phyloP scores from a whole-genome alignment of 2,113 vertebrate genomes.

The Sebastes schlegelii region DNA sequence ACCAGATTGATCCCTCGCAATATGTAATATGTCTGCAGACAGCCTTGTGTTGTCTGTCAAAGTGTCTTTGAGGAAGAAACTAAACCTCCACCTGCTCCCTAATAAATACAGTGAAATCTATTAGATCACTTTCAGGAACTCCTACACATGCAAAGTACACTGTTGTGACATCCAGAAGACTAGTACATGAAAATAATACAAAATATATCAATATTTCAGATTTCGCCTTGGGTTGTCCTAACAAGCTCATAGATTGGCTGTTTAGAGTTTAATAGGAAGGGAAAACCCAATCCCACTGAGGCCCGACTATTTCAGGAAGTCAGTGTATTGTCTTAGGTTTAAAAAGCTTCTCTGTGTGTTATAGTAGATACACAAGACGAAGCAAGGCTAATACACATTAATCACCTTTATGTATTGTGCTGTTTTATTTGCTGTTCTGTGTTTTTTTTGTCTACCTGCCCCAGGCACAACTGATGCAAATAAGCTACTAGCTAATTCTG shows the following conservation, averaged over 20 bases:
- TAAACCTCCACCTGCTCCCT: conserved; percentile 23
- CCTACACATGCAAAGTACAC: neutral
- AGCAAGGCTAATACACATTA: conserved; percentile 6
- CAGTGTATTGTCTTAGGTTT: conserved; percentile 3
- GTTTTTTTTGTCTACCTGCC: neutral
- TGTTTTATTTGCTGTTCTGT: neutral
- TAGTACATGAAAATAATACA: conserved; percentile 31
- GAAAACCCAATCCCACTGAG: conserved; percentile 38
- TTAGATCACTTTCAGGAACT: conserved; percentile 16
- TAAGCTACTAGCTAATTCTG: neutral
- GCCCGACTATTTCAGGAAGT: conserved; percentile 21
- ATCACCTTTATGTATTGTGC: neutral
- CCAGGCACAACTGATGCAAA: neutral
- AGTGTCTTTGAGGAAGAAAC: conserved; percentile 17
- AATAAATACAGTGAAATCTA: conserved; percentile 11
- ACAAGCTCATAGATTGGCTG: conserved; percentile 25
- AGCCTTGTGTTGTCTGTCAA: conserved; percentile 47
- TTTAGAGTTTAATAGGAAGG: conserved; percentile 55
- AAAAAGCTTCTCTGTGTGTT: conserved; percentile 27
- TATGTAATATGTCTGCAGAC: conserved; percentile 30
- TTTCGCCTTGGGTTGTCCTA: conserved; percentile 41
- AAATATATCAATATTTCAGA: conserved; percentile 53
- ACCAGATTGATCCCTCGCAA: conserved; percentile 30
- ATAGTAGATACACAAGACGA: neutral
- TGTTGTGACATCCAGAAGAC: conserved; percentile 38